These are phyloP conservation scores for Phaetusa simplex DNA, from an alignment of 2,113 vertebrate species.

Conservation along the genomic window DNA sequence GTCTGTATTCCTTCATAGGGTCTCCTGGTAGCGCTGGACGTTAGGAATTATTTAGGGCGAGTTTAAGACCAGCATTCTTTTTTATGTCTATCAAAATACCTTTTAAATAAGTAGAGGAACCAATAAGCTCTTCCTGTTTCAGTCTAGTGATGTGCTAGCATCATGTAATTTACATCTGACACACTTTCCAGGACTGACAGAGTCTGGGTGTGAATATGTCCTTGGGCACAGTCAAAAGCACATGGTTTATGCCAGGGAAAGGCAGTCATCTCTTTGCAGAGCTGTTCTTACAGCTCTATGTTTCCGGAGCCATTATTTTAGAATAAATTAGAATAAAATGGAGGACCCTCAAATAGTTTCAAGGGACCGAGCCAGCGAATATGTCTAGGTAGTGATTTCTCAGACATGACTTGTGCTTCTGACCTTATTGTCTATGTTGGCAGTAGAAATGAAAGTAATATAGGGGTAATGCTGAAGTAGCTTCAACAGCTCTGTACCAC, in stretches of 20 bases:
- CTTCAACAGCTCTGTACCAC: background rate
- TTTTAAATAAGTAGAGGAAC: background rate
- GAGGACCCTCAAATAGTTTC: background rate
- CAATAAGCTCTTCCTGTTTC: constrained; percentile 19
- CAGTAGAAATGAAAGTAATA: background rate
- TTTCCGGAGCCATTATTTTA: background rate
- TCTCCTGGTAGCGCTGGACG: background rate
- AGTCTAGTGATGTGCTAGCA: constrained; percentile 10
- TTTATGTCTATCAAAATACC: background rate
- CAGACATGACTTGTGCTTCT: background rate
- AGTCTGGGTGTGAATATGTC: constrained; percentile 38
- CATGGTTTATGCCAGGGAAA: background rate
- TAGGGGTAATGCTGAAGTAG: background rate
- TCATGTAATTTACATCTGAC: constrained; percentile 55
- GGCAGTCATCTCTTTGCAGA: background rate
- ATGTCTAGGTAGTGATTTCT: background rate
- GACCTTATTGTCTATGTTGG: background rate
- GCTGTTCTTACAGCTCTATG: background rate
- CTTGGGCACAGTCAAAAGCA: constrained; percentile 17
- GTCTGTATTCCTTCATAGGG: background rate
- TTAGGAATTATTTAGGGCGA: background rate
- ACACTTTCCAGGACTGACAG: constrained; percentile 50
- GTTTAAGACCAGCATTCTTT: background rate
- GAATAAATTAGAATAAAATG: background rate
- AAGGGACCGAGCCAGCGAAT: background rate